A percentile compares a stretch with the other conserved stretches of the same genome.
phyloP scores from a whole-genome alignment of 2,888 invertebrate species.

The Himalopsyche anomala region DNA sequence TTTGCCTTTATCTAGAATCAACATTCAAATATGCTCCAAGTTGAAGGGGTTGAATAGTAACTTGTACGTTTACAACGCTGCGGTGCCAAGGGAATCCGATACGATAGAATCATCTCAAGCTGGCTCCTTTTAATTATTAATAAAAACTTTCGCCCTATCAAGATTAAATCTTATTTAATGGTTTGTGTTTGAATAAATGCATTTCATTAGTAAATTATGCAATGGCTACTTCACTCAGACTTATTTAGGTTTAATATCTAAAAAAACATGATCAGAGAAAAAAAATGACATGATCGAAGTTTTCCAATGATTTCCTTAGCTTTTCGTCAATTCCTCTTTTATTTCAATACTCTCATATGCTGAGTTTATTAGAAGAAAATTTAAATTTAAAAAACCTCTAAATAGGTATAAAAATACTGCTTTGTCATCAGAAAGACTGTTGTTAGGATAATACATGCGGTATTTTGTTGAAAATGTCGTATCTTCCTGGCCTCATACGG shows the following conservation, averaged over 20 bases:
- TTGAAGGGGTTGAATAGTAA: slow-evolving; percentile 27
- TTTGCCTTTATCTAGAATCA: slow-evolving; percentile 43
- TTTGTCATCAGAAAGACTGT: background rate
- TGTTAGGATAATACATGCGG: background rate
- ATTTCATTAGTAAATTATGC: too few species aligned
- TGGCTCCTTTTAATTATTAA: slow-evolving; percentile 26
- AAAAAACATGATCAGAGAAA: too few species aligned
- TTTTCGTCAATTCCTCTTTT: too few species aligned
- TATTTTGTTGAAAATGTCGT: slow-evolving; percentile 13
- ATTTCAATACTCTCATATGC: too few species aligned
- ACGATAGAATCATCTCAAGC: slow-evolving; percentile 35
- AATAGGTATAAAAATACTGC: background rate
- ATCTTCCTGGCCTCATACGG: slow-evolving; percentile 47
- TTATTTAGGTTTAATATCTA: too few species aligned
- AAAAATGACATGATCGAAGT: too few species aligned
- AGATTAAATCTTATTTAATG: background rate
- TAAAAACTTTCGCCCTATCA: background rate
- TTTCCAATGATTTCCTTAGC: too few species aligned
- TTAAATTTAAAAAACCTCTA: too few species aligned
- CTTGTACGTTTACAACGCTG: slow-evolving; percentile 7
- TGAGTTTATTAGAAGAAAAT: too few species aligned
- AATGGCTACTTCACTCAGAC: too few species aligned
- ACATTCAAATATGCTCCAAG: slow-evolving; percentile 42
- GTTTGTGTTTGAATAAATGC: background rate
- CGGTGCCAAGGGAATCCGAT: slow-evolving; percentile 12